Percentiles rank a stretch among this genome's conserved stretches.
phyloP scores from a whole-genome alignment of 2,888 invertebrate genomes.

The Tillus elongatus region DNA sequence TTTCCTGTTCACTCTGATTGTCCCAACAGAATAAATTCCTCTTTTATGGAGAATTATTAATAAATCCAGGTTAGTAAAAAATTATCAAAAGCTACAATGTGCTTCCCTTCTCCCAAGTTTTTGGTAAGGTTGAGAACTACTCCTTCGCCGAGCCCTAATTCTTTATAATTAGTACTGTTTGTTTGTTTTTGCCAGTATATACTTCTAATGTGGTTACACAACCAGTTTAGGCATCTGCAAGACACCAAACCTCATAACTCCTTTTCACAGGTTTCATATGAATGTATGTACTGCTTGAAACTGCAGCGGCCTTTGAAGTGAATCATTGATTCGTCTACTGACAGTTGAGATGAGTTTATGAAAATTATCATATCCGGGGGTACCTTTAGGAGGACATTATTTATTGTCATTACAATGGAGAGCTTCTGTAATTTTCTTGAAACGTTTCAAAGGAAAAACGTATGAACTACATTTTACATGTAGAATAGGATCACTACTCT shows the following conservation, averaged over 20 bases:
- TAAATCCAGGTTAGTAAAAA: neutral
- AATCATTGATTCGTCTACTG: slow-evolving; percentile 2
- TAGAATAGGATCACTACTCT: neutral
- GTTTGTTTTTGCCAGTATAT: neutral
- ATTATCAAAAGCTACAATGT: neutral
- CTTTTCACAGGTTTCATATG: neutral
- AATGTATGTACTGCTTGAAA: slow-evolving; percentile 1
- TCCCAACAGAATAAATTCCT: neutral
- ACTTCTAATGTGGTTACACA: neutral
- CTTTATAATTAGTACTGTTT: no score
- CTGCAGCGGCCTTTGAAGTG: neutral
- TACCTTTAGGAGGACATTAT: neutral
- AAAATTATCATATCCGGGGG: neutral
- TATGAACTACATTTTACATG: neutral
- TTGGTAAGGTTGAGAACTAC: neutral
- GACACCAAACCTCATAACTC: slow-evolving; percentile 1
- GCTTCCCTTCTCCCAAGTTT: neutral
- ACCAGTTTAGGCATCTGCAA: neutral
- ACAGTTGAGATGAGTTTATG: neutral
- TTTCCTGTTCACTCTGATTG: neutral
- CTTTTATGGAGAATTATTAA: neutral
- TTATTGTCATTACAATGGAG: slow-evolving; percentile 3
- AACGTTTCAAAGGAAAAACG: neutral
- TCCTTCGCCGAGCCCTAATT: neutral
- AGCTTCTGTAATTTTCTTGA: slow-evolving; percentile 2